Evolutionary conservation across 2,113 vertebrate genomes (phyloP), one percentile per base, ranked within the genome.

Genomic region (Hystrix cristata): DNA sequence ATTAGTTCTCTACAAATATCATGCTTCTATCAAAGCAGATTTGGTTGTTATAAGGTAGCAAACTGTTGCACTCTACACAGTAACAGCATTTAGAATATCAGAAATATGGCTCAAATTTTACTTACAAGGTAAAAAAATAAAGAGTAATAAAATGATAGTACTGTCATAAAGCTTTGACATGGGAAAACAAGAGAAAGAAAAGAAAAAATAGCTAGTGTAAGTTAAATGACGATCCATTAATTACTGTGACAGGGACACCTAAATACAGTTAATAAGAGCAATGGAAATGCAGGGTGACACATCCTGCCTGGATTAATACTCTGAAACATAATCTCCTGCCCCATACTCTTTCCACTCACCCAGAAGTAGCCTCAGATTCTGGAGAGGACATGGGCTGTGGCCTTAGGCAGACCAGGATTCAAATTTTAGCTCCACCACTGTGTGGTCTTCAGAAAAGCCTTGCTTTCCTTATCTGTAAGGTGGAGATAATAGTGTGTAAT

Each of bases 101-200:
- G 34, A 94, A 92, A n/a, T 60, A 25, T 16, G 64, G 13, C 31
- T 69, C 55, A n/a, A 69, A 79, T 90, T 78, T 90, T 95, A 92
- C 25, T 55, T 57, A 55, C 7, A 91, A 81, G 21, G 21, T 55
- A 74, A 90, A 96, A 82, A 90, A 90, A 55, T 46, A 71, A 76
- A 90, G 1, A 82, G 34, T 83, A 72, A 67, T 89, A 87, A 89
- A 84, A 80, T 59, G 67, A 80, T 76, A 34, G 27, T 27, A 43
- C 15, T 62, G 43, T 0, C 59, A 2, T 55, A 6, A 80, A 65
- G 3, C 8, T 78, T 23, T 78, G 72, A 46, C 2, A 67, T 53
- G 72, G 14, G 16, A 55, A 80, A 80, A 74, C 90, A 25, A n/a
- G 19, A 71, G 25, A 21, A 53, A 46, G 16, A 5, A 46, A 57